Percentiles rank a stretch among this genome's conserved stretches.
phyloP scores from a whole-genome alignment of 2,888 invertebrate genomes.

The Syrista parreyssii region DNA sequence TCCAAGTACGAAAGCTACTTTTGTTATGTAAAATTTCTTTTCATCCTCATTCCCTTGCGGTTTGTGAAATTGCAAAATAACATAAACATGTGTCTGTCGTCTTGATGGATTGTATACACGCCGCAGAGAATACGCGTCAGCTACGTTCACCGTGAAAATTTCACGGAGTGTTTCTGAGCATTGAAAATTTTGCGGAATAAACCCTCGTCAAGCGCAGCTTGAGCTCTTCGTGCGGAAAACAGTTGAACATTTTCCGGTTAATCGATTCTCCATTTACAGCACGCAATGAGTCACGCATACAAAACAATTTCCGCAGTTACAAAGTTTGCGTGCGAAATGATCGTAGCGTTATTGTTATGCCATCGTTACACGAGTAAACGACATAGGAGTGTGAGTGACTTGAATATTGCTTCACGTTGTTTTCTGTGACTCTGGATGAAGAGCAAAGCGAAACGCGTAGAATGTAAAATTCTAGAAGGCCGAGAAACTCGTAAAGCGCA shows the following conservation, averaged over 20 bases:
- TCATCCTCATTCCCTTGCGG: not conserved
- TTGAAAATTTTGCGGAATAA: not conserved
- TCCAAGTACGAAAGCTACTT: not conserved
- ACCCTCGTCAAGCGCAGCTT: not conserved
- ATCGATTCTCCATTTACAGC: not conserved
- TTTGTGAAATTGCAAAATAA: not conserved
- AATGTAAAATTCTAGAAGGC: not conserved
- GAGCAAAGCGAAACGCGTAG: not conserved
- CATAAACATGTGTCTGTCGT: not conserved
- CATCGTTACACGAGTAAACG: not conserved
- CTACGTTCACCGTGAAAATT: not conserved
- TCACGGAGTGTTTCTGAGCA: not conserved
- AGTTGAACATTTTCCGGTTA: not conserved
- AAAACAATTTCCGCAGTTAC: not conserved
- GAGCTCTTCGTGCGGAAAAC: not conserved
- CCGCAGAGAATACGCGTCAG: not conserved
- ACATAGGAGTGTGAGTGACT: not conserved
- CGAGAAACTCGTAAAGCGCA: not conserved
- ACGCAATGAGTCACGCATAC: not conserved
- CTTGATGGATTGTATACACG: not conserved
- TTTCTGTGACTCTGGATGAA: not conserved
- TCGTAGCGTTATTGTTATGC: not conserved
- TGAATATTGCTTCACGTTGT: not conserved
- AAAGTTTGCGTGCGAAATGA: not conserved
- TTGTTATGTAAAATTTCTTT: not conserved